A percentile compares a stretch with the other conserved stretches of the same genome.
These are phyloP conservation scores for Eulithis testata DNA, from an alignment of 2,888 invertebrate genomes.

Conservation along the genomic window DNA sequence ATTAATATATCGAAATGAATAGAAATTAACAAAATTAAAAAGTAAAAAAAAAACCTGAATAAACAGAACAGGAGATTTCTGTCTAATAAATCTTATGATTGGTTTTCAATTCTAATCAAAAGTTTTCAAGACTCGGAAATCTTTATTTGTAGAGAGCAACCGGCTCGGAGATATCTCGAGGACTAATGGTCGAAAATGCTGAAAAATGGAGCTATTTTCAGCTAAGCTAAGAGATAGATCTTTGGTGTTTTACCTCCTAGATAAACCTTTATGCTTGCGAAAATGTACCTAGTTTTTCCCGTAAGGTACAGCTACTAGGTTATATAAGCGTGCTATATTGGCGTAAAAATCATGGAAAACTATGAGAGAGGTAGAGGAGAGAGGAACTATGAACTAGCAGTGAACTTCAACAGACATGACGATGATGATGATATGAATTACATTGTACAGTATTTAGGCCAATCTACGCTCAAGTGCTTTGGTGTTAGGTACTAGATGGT, in stretches of 20 bases:
- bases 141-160: constrained; percentile 49
- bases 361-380: too few relatives aligned
- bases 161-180: constrained; percentile 44
- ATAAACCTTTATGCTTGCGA: constrained; percentile 1
- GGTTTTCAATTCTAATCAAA: constrained; percentile 52
- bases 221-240: constrained; percentile 37
- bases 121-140: constrained; percentile 48
- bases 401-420: too few relatives aligned
- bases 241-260: constrained; percentile 1
- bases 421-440: not conserved
- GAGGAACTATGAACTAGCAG: too few relatives aligned
- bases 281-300: too few relatives aligned
- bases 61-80: constrained; percentile 43
- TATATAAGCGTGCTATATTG: too few relatives aligned
- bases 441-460: constrained; percentile 4
- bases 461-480: constrained; percentile 1
- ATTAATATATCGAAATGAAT: too few relatives aligned
- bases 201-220: constrained; percentile 52
- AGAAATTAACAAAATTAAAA: too few relatives aligned
- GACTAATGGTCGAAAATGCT: constrained; percentile 53
- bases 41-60: constrained; percentile 39
- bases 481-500: not conserved
- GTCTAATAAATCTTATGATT: constrained; percentile 50
- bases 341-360: too few relatives aligned
- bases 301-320: too few relatives aligned